Conservation (phyloP, 1,140 invertebrate genomes). For the Sycophila sp. region DNA sequence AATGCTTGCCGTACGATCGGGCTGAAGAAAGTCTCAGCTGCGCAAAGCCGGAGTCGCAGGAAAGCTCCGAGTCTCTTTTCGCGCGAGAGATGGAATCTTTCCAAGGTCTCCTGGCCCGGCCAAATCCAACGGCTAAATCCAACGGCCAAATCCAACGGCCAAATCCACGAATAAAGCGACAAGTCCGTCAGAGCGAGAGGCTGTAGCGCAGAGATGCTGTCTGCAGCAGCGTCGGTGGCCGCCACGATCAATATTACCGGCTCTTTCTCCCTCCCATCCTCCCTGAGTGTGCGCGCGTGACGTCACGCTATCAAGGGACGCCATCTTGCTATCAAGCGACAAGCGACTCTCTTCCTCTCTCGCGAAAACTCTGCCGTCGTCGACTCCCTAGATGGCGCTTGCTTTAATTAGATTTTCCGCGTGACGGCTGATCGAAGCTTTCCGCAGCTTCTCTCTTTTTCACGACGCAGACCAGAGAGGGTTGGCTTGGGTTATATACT, state of each 20-base stretch:
- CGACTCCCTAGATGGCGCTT: too few relatives aligned
- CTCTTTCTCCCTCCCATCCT: slow-evolving; percentile 41
- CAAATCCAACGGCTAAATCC: too few relatives aligned
- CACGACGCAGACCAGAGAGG: too few relatives aligned
- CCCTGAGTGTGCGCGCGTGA: slow-evolving; percentile 51
- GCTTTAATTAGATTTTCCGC: slow-evolving; percentile 34
- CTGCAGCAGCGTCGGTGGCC: slow-evolving; percentile 58
- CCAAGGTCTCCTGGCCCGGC: too few relatives aligned
- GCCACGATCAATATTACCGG: slow-evolving; percentile 66
- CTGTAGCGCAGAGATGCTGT: slow-evolving; percentile 60
- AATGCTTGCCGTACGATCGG: too few relatives aligned
- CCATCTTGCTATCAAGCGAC: slow-evolving; percentile 68
- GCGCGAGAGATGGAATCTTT: too few relatives aligned
- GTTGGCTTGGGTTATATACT: too few relatives aligned
- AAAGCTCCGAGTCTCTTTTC: too few relatives aligned
- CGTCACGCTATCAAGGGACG: slow-evolving; percentile 65
- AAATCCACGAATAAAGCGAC: slow-evolving; percentile 60
- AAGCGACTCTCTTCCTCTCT: slow-evolving; percentile 29
- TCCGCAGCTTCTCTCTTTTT: too few relatives aligned
- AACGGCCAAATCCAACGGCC: slow-evolving; percentile 63
- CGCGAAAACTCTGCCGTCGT: slow-evolving; percentile 44
- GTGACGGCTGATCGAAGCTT: slow-evolving; percentile 6
- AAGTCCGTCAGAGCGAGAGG: slow-evolving; percentile 51
- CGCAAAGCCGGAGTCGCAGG: too few relatives aligned
- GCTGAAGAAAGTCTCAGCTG: too few relatives aligned